Conservation (phyloP, 64 coral and sea anemone genomes). For the Stichodactyla helianthus region DNA sequence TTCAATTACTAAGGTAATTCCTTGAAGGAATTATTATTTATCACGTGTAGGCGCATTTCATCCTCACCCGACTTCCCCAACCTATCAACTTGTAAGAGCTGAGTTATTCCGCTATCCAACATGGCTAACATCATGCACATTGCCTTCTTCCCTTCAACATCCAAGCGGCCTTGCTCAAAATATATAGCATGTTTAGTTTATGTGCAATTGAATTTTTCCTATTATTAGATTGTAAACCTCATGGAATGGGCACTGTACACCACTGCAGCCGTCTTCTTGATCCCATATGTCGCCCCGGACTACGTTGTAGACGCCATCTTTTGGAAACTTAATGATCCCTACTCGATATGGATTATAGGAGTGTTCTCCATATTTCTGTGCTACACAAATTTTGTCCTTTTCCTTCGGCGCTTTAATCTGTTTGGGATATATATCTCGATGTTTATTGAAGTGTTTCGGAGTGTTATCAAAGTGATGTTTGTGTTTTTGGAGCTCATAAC, state of each 20-base stretch:
- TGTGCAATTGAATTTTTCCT: not conserved
- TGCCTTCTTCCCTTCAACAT: too few species aligned
- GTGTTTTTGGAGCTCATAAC: slow-evolving; percentile 38
- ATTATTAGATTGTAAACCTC: slow-evolving; percentile 20
- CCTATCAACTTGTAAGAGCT: too few species aligned
- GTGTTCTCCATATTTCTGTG: slow-evolving; percentile 56
- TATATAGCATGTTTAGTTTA: too few species aligned
- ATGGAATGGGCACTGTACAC: slow-evolving; percentile 59
- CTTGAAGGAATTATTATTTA: too few species aligned
- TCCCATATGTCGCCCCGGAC: slow-evolving; percentile 44
- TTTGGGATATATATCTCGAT: slow-evolving; percentile 67
- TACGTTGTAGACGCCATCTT: too few species aligned
- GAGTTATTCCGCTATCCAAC: too few species aligned
- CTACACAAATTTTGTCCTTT: slow-evolving; percentile 65
- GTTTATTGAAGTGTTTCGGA: slow-evolving; percentile 61
- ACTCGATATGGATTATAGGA: slow-evolving; percentile 36
- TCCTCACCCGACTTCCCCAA: too few species aligned
- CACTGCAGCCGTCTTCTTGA: slow-evolving; percentile 25
- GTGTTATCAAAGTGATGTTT: slow-evolving; percentile 48
- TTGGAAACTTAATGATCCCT: slow-evolving; percentile 39
- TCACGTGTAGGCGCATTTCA: too few species aligned
- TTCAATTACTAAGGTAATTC: too few species aligned
- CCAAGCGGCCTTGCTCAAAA: too few species aligned
- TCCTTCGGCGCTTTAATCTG: slow-evolving; percentile 48
- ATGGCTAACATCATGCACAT: too few species aligned